Base-by-base conservation (phyloP, 1,140 invertebrate genomes). In the Meteorus sp. region DNA sequence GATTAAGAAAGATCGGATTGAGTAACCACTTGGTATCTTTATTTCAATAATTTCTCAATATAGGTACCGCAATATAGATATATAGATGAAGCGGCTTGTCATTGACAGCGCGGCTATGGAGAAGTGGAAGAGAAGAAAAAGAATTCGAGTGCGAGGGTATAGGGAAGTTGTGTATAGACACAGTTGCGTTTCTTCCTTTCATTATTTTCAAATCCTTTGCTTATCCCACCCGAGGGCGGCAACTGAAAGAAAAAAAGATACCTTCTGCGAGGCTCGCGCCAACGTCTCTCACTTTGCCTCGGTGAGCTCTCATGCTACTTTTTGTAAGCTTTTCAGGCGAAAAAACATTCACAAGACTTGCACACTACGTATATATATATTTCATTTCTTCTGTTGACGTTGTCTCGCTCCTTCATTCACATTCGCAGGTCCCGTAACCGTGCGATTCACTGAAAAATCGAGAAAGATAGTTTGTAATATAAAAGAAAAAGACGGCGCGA, bases 291-390 rank as follows among this genome's bases (percentile, higher is more conserved):
- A 27, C 54, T 47, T 25, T 39, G 22, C 53, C 23, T 25, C 27
- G 60, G 27, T 45, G 48, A n/a, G n/a, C n/a, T 25, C 55, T 65
- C 60, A 55, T 61, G 63, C 61, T 67, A 71, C 70, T 68, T 71
- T n/a, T 72, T 72, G 67, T 71, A 57, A 67, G 54, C 60, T 61
- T 64, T 60, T 62, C 35, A 47, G 53, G 15, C 22, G 53, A 51
- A 53, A 61, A 33, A 62, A 67, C 19, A 62, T 37, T 51, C 47
- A 44, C 27, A 60, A 64, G 64, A 64, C 47, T 50, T n/a, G n/a
- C n/a, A n/a, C 53, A 45, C 29, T 44, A 33, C 13, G 19, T 15
- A 20, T 27, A 31, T 5, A 23, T 17, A 9, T 31, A 29, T 41
- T 25, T 37, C 27, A 5, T 25, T 19, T 50, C 52, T 37, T 15